phyloP scores from a whole-genome alignment of 2,113 vertebrate genomes.

The Syngnathus scovelli region DNA sequence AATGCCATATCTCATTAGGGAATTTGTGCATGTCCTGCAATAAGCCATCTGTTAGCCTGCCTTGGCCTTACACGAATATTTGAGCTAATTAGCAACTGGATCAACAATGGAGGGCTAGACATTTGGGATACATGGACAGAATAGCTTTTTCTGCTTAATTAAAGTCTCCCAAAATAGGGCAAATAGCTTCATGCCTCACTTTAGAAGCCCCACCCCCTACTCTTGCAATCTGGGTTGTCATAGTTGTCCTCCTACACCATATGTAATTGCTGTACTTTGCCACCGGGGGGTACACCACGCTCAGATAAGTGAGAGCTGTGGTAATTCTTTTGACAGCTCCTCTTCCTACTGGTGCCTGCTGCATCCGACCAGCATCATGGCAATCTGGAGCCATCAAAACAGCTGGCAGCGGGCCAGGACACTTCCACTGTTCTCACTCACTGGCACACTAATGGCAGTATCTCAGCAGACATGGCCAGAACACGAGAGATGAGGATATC shows the following conservation, averaged over 20 bases:
- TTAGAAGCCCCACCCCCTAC: slow-evolving; percentile 41
- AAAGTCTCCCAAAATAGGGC: slow-evolving; percentile 61
- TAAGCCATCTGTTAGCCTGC: slow-evolving; percentile 62
- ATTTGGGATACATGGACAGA: slow-evolving; percentile 58
- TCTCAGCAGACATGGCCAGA: slow-evolving; percentile 28
- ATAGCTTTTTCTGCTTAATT: slow-evolving; percentile 70
- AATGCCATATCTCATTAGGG: slow-evolving; percentile 61
- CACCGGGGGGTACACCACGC: slow-evolving; percentile 87
- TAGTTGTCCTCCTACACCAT: slow-evolving; percentile 49
- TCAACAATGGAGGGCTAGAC: slow-evolving; percentile 62
- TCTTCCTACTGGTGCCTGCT: slow-evolving; percentile 65
- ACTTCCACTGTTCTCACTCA: slow-evolving; percentile 51
- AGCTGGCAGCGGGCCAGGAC: slow-evolving; percentile 59
- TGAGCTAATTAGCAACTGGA: slow-evolving; percentile 65
- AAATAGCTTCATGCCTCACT: slow-evolving; percentile 43
- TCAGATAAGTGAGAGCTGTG: slow-evolving; percentile 72
- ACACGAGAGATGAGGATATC: slow-evolving; percentile 19
- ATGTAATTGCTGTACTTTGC: slow-evolving; percentile 80
- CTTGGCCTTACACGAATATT: slow-evolving; percentile 54
- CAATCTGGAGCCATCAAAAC: slow-evolving; percentile 72
- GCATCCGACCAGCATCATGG: slow-evolving; percentile 63
- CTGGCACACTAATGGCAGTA: slow-evolving; percentile 32
- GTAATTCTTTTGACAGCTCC: slow-evolving; percentile 69
- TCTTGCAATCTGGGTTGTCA: slow-evolving; percentile 21
- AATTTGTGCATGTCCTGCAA: slow-evolving; percentile 39